A percentile compares a stretch with the other conserved stretches of the same genome.
phyloP scores from a whole-genome alignment of 1,140 invertebrate species.

The Neocloeon triangulifer region DNA sequence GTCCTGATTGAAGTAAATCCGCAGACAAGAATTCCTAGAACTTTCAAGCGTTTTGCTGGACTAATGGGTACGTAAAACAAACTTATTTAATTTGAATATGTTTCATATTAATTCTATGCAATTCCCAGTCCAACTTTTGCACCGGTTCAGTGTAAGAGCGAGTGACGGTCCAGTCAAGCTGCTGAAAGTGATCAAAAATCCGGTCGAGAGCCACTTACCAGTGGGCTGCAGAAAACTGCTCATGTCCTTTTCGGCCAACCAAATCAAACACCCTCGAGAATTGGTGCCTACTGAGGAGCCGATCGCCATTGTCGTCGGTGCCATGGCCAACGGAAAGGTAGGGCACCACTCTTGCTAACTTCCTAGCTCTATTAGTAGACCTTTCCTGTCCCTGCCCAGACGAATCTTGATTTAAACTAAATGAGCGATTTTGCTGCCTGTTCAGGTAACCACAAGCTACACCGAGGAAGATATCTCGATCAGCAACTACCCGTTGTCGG shows the following conservation, averaged over 20 bases:
- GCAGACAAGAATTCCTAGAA: constrained; percentile 92
- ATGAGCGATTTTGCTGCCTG: constrained; percentile 8
- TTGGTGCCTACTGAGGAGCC: constrained; percentile 67
- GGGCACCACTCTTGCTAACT: constrained; percentile 8
- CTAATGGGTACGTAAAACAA: constrained; percentile 59
- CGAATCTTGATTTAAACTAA: neutral
- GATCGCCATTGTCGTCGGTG: constrained; percentile 79
- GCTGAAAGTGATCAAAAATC: constrained; percentile 95
- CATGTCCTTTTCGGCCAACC: constrained; percentile 72
- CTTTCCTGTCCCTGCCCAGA: too few species aligned
- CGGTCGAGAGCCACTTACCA: constrained; percentile 84
- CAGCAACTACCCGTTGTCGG: constrained; percentile 89
- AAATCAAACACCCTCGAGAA: constrained; percentile 51
- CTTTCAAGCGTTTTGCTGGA: constrained; percentile 94
- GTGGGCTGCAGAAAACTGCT: constrained; percentile 77
- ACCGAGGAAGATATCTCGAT: constrained; percentile 78
- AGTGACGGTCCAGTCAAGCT: constrained; percentile 74
- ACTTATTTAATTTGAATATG: too few species aligned
- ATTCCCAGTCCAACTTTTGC: constrained; percentile 78
- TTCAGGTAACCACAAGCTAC: constrained; percentile 69
- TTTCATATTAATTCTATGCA: constrained; percentile 8
- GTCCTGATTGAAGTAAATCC: constrained; percentile 97
- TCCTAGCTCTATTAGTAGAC: constrained; percentile 5
- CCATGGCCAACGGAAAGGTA: constrained; percentile 90
- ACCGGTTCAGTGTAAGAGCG: constrained; percentile 82